These are phyloP conservation scores for Notoglanidium macrostoma DNA, from an alignment of 2,797 vertebrate species.

Conservation along the genomic window DNA sequence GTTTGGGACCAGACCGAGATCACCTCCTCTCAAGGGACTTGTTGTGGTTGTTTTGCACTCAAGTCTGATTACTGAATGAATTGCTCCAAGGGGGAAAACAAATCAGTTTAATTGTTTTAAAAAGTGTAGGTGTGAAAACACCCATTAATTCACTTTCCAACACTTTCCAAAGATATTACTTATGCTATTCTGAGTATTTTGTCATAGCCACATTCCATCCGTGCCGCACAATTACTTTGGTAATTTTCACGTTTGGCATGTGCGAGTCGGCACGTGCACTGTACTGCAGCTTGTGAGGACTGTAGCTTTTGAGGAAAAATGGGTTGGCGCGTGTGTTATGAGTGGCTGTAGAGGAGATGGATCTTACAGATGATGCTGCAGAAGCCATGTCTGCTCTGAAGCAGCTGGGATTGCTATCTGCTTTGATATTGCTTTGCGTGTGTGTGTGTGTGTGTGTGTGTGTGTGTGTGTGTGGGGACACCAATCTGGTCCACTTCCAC, in stretches of 20 bases:
- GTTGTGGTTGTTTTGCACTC: no score
- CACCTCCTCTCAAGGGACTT: no score
- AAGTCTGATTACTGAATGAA: no score
- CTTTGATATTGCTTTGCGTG: slow-evolving; percentile 68
- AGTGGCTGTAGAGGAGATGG: slow-evolving; percentile 55
- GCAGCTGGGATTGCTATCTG: slow-evolving; percentile 80
- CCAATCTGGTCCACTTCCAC: slow-evolving; percentile 69
- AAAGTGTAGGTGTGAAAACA: no score
- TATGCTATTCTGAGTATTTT: neutral
- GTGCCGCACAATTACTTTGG: neutral
- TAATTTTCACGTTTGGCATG: neutral
- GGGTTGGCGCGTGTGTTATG: slow-evolving; percentile 8
- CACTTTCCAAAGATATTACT: neutral
- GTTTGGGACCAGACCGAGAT: no score
- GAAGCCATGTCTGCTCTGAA: slow-evolving; percentile 64
- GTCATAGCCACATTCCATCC: neutral
- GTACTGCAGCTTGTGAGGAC: neutral
- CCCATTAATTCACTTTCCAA: neutral
- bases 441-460: slow-evolving; percentile 47
- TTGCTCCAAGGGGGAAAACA: no score
- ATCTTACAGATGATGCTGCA: slow-evolving; percentile 75
- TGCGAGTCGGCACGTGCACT: neutral
- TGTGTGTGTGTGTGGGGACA: slow-evolving; percentile 67
- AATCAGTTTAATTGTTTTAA: no score
- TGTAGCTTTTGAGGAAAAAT: slow-evolving; percentile 14